A percentile compares a stretch with the other conserved stretches of the same genome.
phyloP scores from a whole-genome alignment of 2,888 invertebrate species.

The Meloe dianella region DNA sequence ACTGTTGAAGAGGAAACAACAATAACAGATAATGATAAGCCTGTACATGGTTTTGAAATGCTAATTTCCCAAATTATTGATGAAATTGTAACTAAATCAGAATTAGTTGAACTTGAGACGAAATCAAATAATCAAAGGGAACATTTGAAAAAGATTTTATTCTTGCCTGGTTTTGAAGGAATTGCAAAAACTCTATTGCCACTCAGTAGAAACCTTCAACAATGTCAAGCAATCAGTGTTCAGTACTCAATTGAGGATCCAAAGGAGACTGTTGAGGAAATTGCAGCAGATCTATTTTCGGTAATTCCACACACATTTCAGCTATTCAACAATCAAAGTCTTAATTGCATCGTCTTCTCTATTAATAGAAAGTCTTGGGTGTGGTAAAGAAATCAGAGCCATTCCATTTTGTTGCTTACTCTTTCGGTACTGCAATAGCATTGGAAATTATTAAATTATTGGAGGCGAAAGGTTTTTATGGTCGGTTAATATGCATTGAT shows the following conservation, averaged over 20 bases:
- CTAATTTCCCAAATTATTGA: not conserved
- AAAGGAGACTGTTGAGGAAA: slow-evolving; percentile 60
- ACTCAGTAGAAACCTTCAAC: slow-evolving; percentile 62
- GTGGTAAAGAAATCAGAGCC: slow-evolving; percentile 63
- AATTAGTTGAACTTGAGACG: not conserved
- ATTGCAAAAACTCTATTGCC: slow-evolving; percentile 63
- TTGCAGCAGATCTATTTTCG: slow-evolving; percentile 63
- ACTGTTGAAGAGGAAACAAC: not conserved
- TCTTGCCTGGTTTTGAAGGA: slow-evolving; percentile 75
- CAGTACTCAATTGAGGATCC: slow-evolving; percentile 38
- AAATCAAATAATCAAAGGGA: not conserved
- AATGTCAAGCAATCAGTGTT: slow-evolving; percentile 62
- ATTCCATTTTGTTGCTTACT: slow-evolving; percentile 84
- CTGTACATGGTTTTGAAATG: not conserved
- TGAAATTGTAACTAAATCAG: not conserved
- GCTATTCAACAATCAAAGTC: slow-evolving; percentile 7
- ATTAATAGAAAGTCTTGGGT: slow-evolving; percentile 63
- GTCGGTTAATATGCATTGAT: slow-evolving; percentile 77
- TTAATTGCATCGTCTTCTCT: slow-evolving; percentile 22
- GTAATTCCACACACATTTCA: slow-evolving; percentile 55
- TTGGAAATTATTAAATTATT: slow-evolving; percentile 77
- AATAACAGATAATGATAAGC: not conserved
- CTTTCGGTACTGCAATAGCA: slow-evolving; percentile 81
- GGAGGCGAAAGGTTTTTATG: slow-evolving; percentile 70
- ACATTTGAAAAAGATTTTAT: slow-evolving; percentile 44